phyloP scores from a whole-genome alignment of 2,797 vertebrate genomes.

The Emydoidea blandingii region DNA sequence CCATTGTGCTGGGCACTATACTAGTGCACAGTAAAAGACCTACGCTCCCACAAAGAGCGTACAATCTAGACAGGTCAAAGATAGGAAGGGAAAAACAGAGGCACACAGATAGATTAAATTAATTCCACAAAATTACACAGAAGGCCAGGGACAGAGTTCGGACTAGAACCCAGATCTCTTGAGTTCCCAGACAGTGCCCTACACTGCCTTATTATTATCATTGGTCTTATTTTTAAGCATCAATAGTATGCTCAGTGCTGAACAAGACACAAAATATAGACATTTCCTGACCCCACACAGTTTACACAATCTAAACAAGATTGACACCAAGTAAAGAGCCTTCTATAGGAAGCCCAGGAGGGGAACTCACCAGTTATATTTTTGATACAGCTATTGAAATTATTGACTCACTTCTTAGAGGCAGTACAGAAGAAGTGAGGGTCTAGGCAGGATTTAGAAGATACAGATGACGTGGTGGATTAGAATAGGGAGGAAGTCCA shows the following conservation, averaged over 20 bases:
- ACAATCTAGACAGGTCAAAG: background rate
- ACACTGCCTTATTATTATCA: background rate
- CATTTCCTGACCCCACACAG: background rate
- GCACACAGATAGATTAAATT: background rate
- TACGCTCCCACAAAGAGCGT: background rate
- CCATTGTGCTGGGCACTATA: background rate
- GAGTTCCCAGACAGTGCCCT: background rate
- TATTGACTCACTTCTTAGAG: background rate
- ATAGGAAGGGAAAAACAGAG: background rate
- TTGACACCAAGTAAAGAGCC: background rate
- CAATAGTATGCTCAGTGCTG: background rate
- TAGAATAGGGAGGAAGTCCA: background rate
- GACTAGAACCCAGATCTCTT: background rate
- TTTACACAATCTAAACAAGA: background rate
- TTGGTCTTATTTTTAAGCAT: background rate
- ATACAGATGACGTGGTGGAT: background rate
- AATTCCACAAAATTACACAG: background rate
- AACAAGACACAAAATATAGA: background rate
- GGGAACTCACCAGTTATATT: background rate
- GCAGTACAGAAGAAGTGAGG: background rate
- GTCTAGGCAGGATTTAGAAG: background rate
- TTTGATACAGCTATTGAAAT: background rate
- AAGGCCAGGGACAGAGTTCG: background rate
- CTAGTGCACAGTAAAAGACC: background rate
- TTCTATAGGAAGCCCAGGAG: background rate